Base-by-base conservation (phyloP, 2,888 invertebrate species). In the Agrochola circellaris region DNA sequence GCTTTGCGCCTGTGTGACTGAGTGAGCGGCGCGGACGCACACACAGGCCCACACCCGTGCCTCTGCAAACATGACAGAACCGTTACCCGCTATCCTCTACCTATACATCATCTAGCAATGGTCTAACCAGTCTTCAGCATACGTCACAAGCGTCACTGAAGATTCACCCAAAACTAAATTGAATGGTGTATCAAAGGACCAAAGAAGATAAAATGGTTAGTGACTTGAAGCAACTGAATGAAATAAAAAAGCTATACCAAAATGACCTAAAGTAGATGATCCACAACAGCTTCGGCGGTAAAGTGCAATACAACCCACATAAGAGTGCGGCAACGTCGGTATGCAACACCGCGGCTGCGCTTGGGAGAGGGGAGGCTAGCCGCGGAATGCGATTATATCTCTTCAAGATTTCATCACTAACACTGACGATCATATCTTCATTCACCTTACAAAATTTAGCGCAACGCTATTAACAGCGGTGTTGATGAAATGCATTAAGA, bases 1-100 rank as follows among this genome's bases (percentile, higher is more conserved):
- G 92, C 89, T 88, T 88, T 90, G 91, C 91, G 94, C 87, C 89
- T 93, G 93, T 93, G 94, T 94, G 94, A 91, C 91, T 93, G 91
- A 90, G 92, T 91, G 92, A 91, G 92, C 91, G 89, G 91, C 92
- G 91, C 93, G 85, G 91, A 93, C 96, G 93, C 95, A 95, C 95
- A 94, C 96, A 93, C 90, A 88, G 90, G 86, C 90, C 88, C 86
- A 87, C 90, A 90, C 89, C 90, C 90, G 89, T 91, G 94, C 93
- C 95, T 95, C 95, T 92, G 95, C 96, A 95, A 96, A 95, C 95
- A 95, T 94, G 92, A 91, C 91, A 91, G 91, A 93, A 96, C 96
- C 96, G 96, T 96, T 96, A 96, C 93, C 93, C 92, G 91, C 92
- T 91, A 91, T 92, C 93, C 94, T 91, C 92, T 93, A 92, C 91